These are phyloP conservation scores for Platanista minor DNA, from an alignment of 2,113 vertebrate genomes.

Conservation along the genomic window DNA sequence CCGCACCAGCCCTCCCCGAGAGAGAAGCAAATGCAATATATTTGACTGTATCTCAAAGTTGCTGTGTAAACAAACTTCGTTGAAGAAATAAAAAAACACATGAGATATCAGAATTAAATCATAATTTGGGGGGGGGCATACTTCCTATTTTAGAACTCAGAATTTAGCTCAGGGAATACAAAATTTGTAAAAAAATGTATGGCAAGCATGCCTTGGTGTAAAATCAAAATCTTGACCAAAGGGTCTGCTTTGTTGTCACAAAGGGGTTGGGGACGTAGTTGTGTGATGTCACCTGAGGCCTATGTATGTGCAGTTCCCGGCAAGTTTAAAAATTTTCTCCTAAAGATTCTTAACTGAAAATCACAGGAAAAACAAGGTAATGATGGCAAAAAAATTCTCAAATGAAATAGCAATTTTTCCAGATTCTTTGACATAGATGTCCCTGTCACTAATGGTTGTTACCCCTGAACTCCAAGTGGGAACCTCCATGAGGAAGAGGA, in stretches of 20 bases:
- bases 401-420: neutral
- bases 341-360: conserved; percentile 11
- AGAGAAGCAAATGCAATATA: conserved; percentile 46
- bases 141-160: conserved; percentile 70
- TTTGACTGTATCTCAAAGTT: conserved; percentile 78
- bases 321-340: conserved; percentile 67
- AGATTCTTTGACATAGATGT: neutral
- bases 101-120: conserved; percentile 73
- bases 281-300: neutral
- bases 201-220: conserved; percentile 74
- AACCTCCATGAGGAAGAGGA: neutral
- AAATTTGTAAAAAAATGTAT: conserved; percentile 77
- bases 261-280: neutral
- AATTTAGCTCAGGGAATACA: conserved; percentile 73
- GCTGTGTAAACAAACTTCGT: conserved; percentile 75
- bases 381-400: neutral
- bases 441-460: accelerated
- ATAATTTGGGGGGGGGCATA: conserved; percentile 56
- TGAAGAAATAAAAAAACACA: conserved; percentile 75
- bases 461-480: too few relatives aligned
- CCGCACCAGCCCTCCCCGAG: neutral
- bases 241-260: neutral
- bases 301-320: conserved; percentile 37
- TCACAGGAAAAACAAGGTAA: neutral
- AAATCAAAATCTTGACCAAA: conserved; percentile 70